These are phyloP conservation scores for Baryphthengus martii DNA, from an alignment of 2,113 vertebrate species.

Conservation along the genomic window DNA sequence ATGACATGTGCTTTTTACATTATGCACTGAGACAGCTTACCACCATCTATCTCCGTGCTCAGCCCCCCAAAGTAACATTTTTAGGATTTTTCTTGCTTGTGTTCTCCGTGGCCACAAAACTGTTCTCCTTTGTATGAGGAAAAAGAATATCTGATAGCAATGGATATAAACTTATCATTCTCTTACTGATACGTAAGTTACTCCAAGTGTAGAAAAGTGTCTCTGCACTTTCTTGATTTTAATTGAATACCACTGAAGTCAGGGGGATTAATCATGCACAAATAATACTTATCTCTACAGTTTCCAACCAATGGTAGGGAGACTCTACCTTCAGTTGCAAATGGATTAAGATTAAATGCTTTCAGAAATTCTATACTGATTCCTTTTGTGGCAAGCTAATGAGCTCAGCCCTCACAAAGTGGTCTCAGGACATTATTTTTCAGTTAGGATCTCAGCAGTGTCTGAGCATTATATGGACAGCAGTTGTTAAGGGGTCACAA, in stretches of 20 bases:
- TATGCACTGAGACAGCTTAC: not conserved
- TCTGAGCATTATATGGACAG: not conserved
- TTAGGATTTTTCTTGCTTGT: not conserved
- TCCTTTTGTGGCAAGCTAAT: constrained; percentile 23
- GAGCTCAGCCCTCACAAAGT: not conserved
- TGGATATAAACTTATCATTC: not conserved
- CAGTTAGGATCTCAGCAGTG: not conserved
- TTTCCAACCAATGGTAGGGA: not conserved
- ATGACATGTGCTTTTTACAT: not conserved
- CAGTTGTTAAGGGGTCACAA: not conserved
- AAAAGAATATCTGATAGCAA: not conserved
- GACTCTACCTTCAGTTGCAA: not conserved
- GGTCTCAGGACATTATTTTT: not conserved
- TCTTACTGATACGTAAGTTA: not conserved
- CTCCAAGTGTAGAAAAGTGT: not conserved
- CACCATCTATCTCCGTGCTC: not conserved
- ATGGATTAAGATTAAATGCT: not conserved
- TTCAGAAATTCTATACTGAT: not conserved
- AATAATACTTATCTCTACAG: not conserved
- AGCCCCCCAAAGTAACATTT: not conserved
- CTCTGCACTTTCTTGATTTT: not conserved
- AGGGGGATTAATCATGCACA: constrained; percentile 6
- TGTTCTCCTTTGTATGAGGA: not conserved
- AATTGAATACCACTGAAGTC: not conserved
- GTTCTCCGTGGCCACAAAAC: not conserved